A percentile compares a stretch with the other conserved stretches of the same genome.
Evolutionary conservation across 1,140 invertebrate genomes (phyloP).

Genomic region (Holotrichia oblita): DNA sequence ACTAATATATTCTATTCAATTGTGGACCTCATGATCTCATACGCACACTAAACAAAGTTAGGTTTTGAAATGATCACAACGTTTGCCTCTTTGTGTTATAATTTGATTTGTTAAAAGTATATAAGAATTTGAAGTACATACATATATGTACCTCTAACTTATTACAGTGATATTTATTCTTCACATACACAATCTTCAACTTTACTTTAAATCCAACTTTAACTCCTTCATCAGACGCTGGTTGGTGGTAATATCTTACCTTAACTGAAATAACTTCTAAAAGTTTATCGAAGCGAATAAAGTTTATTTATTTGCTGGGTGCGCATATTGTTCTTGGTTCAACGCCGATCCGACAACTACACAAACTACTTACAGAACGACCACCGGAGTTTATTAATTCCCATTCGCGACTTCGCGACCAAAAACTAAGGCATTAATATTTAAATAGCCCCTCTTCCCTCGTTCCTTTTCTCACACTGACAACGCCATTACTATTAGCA

Average conservation of each 20-base stretch:
- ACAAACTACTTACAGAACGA: not conserved
- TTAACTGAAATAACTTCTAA: not conserved
- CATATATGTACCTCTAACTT: no score
- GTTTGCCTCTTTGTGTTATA: no score
- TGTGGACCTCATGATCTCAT: no score
- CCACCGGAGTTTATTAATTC: constrained; percentile 16
- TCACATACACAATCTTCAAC: not conserved
- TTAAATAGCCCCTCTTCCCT: not conserved
- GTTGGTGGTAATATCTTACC: not conserved
- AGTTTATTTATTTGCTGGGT: not conserved
- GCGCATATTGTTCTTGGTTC: not conserved
- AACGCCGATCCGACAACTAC: not conserved
- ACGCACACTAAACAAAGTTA: no score
- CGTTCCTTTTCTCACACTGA: not conserved
- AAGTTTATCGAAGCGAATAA: not conserved
- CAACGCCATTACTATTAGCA: not conserved
- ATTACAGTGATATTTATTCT: no score
- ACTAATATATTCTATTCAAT: no score
- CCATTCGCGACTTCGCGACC: not conserved
- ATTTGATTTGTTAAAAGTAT: no score
- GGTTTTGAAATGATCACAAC: no score
- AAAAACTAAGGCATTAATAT: constrained; percentile 13
- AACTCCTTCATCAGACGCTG: not conserved
- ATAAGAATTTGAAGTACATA: no score
- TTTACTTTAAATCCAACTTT: constrained; percentile 1